Conservation (phyloP, 2,888 invertebrate species). For the Phaedon cochleariae region DNA sequence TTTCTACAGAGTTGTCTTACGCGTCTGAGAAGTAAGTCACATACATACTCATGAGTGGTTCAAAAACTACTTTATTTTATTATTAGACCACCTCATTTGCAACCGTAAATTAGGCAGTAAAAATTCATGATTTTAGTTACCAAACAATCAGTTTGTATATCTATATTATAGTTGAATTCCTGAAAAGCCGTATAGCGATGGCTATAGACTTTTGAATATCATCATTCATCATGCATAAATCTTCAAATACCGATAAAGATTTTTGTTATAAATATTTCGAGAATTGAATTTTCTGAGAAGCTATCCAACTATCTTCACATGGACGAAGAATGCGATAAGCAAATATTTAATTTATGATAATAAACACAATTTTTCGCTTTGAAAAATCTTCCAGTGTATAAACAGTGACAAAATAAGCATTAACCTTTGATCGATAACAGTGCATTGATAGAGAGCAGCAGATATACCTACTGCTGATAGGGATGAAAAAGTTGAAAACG, state of each 20-base stretch:
- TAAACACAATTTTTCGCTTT: conserved; percentile 15
- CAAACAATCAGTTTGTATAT: too few relatives aligned
- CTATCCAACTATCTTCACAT: conserved; percentile 6
- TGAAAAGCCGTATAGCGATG: too few relatives aligned
- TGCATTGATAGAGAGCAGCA: conserved; percentile 7
- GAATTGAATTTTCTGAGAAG: conserved; percentile 6
- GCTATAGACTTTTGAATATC: too few relatives aligned
- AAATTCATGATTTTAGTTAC: too few relatives aligned
- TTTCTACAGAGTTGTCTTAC: too few relatives aligned
- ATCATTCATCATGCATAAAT: too few relatives aligned
- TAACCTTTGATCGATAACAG: conserved; percentile 11
- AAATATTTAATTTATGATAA: conserved; percentile 41
- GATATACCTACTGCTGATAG: neutral
- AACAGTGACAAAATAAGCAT: conserved; percentile 5
- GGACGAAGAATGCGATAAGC: conserved; percentile 28
- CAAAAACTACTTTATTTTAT: too few relatives aligned
- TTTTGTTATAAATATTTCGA: neutral
- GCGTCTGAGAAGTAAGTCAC: too few relatives aligned
- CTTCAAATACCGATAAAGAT: neutral
- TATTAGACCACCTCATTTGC: too few relatives aligned
- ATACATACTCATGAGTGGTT: too few relatives aligned
- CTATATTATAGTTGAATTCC: too few relatives aligned
- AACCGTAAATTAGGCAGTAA: too few relatives aligned
- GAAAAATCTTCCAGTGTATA: conserved; percentile 13
- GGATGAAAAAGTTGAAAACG: neutral